Evolutionary conservation across 1,140 invertebrate genomes (phyloP), one percentile per base, ranked within the genome.

Genomic region (Ceratoteleas bidentatus): DNA sequence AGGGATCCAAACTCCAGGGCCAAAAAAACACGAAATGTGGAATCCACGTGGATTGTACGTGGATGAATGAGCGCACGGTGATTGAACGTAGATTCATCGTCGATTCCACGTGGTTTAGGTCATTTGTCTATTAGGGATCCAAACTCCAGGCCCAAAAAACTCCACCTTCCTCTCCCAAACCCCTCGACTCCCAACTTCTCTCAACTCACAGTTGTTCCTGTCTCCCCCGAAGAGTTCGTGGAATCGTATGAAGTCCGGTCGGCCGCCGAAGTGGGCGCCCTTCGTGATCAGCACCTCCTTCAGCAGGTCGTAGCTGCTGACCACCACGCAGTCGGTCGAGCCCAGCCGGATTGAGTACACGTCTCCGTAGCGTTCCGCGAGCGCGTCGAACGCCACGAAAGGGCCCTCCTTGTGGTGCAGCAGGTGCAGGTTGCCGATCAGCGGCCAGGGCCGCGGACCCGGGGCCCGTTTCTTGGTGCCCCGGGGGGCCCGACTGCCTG

Each of bases 281-380:
- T 96, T 96, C 69, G 94, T 93, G 85, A 97, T 95, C 11, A 97
- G 92, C 13, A 97, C 95, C 87, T 96, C 95, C 72, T 94, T 94
- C 78, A 97, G 95, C 10, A 94, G 87, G 3, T 93, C 91, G 83
- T 95, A 93, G 81, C 94, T 96, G 86, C 95, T 97, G 15, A 97
- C 94, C 10, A 98, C 94, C 4, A 97, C 90, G 85, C 96, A 96
- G 14, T 93, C 93, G 0, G 93, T 92, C 0, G 92, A 90, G 0
- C 96, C 96, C 54, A 98, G 90, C 43, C 92, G 93, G 45, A 97
- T 91, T 45, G 93, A 93, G 87, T 94, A 97, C 43, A 97, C 94
- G 60, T 96, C 94, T 1, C 96, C 96, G 85, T 96, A 96, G 32
- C 93, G 85, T 81, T 94, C 93, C 3, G 94, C 91, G 24, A 97